Percentiles rank a stretch among this genome's conserved stretches.
Conservation (phyloP, 2,113 vertebrate species). For the Istiophorus platypterus region DNA sequence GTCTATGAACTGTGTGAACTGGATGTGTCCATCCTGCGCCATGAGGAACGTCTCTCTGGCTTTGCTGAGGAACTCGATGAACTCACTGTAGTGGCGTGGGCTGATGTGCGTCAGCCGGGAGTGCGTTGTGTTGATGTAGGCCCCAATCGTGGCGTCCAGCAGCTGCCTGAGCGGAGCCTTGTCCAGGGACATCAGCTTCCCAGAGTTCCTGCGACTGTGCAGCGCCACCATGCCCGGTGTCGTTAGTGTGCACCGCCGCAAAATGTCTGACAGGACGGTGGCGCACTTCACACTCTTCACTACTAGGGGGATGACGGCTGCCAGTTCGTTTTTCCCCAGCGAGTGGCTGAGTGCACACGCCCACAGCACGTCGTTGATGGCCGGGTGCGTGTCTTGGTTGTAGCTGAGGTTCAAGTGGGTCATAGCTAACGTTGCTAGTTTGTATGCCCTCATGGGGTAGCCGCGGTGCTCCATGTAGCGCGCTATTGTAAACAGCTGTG, state of each 20-base stretch:
- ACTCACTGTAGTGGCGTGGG: constrained; percentile 79
- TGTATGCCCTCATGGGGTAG: constrained; percentile 76
- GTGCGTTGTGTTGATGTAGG: constrained; percentile 79
- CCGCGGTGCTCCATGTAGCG: constrained; percentile 98
- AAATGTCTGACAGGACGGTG: constrained; percentile 95
- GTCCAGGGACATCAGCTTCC: constrained; percentile 76
- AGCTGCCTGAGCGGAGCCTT: constrained; percentile 77
- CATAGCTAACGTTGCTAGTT: constrained; percentile 74
- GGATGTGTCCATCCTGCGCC: constrained; percentile 74
- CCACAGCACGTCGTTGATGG: constrained; percentile 98
- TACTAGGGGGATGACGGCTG: constrained; percentile 94
- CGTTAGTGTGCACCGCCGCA: constrained; percentile 94
- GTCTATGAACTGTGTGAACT: constrained; percentile 80
- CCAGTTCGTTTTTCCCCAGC: constrained; percentile 95
- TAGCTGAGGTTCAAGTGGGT: constrained; percentile 79
- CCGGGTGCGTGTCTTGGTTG: constrained; percentile 94
- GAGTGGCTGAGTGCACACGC: constrained; percentile 97
- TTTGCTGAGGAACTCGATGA: constrained; percentile 78
- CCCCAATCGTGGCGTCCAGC: constrained; percentile 77
- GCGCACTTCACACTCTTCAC: constrained; percentile 98
- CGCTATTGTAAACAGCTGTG: constrained; percentile 97
- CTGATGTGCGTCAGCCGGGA: constrained; percentile 78
- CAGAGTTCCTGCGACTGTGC: constrained; percentile 75
- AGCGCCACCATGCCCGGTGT: constrained; percentile 82
- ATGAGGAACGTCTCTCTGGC: constrained; percentile 77